Conservation (phyloP, 2,113 vertebrate genomes). For the Brachyhypopomus occidentalis region DNA sequence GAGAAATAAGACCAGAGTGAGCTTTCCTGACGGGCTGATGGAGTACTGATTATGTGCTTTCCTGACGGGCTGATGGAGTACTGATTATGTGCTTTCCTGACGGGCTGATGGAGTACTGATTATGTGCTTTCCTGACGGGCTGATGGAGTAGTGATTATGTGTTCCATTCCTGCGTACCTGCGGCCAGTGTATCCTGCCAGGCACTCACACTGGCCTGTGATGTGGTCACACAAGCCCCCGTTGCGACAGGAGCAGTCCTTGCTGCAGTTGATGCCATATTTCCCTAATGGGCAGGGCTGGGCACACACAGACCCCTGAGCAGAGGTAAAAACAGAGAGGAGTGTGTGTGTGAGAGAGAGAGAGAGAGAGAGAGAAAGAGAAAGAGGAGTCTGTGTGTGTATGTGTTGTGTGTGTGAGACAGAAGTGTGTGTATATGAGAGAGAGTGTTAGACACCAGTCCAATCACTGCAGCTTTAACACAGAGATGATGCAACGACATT, state of each 20-base stretch:
- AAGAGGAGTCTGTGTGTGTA: not conserved
- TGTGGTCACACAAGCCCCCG: constrained; percentile 90
- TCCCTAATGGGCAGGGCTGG: constrained; percentile 91
- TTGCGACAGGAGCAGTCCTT: constrained; percentile 95
- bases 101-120: not conserved
- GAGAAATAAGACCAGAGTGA: not conserved
- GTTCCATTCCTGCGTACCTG: constrained; percentile 78
- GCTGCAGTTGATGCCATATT: constrained; percentile 93
- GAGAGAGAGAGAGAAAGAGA: not conserved
- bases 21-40: not conserved
- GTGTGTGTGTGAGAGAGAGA: not conserved
- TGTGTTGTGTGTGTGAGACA: not conserved
- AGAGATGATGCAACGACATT: constrained; percentile 40
- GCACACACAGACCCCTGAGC: constrained; percentile 92
- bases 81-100: not conserved
- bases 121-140: not conserved
- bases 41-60: not conserved
- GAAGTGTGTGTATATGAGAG: not conserved
- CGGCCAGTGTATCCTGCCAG: constrained; percentile 90
- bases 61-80: not conserved
- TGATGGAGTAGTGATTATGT: not conserved
- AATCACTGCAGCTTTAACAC: constrained; percentile 15
- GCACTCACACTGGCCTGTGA: constrained; percentile 92
- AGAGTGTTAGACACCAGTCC: not conserved
- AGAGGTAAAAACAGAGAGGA: constrained; percentile 39